Evolutionary conservation across 2,113 vertebrate species (phyloP).

Genomic region (Calypte anna): DNA sequence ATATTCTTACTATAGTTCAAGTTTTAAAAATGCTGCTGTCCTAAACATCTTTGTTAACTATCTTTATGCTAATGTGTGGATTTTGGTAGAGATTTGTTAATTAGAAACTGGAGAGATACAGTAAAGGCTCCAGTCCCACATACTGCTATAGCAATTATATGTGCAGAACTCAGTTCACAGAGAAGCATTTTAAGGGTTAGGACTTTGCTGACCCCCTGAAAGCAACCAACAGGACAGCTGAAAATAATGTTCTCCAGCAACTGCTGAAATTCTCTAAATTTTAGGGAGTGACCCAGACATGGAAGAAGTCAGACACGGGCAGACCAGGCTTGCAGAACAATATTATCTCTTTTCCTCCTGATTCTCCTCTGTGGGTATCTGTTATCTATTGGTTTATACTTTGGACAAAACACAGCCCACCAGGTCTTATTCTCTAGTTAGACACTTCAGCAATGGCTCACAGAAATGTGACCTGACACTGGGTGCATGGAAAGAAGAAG

Average conservation of each 20-base stretch:
- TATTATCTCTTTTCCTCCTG: not conserved
- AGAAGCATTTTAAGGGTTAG: not conserved
- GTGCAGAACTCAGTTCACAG: not conserved
- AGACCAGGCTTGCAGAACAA: not conserved
- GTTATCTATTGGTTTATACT: not conserved
- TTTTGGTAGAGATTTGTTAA: not conserved
- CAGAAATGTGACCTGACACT: not conserved
- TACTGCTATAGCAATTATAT: not conserved
- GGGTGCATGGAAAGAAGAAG: rapidly evolving
- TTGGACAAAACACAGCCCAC: not conserved
- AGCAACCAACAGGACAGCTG: not conserved
- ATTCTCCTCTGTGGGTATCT: not conserved
- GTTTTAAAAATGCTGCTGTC: not conserved
- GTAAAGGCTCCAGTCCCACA: not conserved
- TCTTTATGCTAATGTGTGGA: not conserved
- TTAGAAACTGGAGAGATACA: not conserved
- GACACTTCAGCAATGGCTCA: not conserved
- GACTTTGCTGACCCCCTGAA: not conserved
- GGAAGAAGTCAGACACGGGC: not conserved
- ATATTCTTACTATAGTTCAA: not conserved
- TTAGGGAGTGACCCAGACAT: not conserved
- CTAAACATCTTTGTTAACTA: not conserved
- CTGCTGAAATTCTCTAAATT: not conserved
- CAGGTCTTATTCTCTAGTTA: not conserved
- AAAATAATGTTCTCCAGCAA: not conserved